phyloP scores from a whole-genome alignment of 1,140 invertebrate species.

The Drosophila triauraria region DNA sequence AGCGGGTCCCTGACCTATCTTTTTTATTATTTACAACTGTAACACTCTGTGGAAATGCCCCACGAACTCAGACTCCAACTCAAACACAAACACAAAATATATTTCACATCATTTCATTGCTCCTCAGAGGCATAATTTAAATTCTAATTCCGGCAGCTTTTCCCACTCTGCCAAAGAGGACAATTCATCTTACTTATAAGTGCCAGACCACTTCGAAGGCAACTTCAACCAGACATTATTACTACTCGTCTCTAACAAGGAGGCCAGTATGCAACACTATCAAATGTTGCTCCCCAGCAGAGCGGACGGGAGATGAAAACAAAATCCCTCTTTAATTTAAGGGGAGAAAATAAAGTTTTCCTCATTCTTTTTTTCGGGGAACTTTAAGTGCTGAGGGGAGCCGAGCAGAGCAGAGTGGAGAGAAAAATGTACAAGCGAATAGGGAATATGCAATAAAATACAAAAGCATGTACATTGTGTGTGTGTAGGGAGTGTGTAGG shows the following conservation, averaged over 20 bases:
- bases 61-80: constrained; percentile 2
- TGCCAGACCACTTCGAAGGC: constrained; percentile 49
- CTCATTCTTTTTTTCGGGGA: constrained; percentile 11
- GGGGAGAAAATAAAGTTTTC: constrained; percentile 51
- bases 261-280: constrained; percentile 75
- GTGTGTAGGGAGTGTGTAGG: constrained; percentile 24
- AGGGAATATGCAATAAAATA: constrained; percentile 81
- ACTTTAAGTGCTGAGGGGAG: constrained; percentile 69
- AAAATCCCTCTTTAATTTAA: constrained; percentile 64
- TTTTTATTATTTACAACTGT: constrained; percentile 41
- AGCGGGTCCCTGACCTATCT: constrained; percentile 40
- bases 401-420: constrained; percentile 4
- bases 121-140: constrained; percentile 70
- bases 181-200: constrained; percentile 82
- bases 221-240: constrained; percentile 70
- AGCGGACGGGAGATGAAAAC: constrained; percentile 16
- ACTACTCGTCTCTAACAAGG: constrained; percentile 38
- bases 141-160: constrained; percentile 64
- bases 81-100: constrained; percentile 19
- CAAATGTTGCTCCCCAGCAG: constrained; percentile 32
- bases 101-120: constrained; percentile 45
- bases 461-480: constrained; percentile 57
- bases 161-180: constrained; percentile 31
- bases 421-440: constrained; percentile 52
- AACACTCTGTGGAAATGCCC: constrained; percentile 11